A percentile compares a stretch with the other conserved stretches of the same genome.
phyloP scores from a whole-genome alignment of 2,797 vertebrate species.

The Euphonia xanthogaster region DNA sequence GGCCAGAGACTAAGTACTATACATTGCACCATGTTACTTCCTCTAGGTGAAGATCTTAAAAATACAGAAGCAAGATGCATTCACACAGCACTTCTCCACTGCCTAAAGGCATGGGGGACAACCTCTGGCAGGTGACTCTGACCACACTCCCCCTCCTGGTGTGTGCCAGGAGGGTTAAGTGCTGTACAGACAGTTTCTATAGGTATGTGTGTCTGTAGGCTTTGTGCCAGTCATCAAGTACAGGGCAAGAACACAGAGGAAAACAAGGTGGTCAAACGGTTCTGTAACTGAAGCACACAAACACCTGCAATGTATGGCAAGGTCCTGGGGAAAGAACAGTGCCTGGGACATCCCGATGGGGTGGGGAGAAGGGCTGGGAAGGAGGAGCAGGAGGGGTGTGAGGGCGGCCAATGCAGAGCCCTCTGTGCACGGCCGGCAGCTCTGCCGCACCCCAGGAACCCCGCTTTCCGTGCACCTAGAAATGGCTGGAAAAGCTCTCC shows the following conservation, averaged over 20 bases:
- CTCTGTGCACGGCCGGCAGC: not conserved
- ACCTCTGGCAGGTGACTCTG: not conserved
- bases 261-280: rapidly evolving
- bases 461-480: not conserved
- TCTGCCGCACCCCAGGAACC: not conserved
- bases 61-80: not conserved
- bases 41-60: not conserved
- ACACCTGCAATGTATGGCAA: not conserved
- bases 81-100: not conserved
- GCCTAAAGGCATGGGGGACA: not conserved
- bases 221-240: not conserved
- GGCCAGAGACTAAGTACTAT: not conserved
- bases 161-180: not conserved
- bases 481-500: not conserved
- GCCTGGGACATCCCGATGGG: not conserved
- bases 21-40: not conserved
- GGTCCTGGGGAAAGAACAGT: not conserved
- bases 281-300: not conserved
- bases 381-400: not conserved
- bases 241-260: not conserved
- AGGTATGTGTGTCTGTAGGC: not conserved
- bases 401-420: not conserved
- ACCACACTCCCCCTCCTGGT: not conserved
- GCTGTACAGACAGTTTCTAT: not conserved
- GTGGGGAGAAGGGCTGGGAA: not conserved